Evolutionary conservation across 2,888 invertebrate genomes (phyloP).

Genomic region (Onthophagus sagittarius): DNA sequence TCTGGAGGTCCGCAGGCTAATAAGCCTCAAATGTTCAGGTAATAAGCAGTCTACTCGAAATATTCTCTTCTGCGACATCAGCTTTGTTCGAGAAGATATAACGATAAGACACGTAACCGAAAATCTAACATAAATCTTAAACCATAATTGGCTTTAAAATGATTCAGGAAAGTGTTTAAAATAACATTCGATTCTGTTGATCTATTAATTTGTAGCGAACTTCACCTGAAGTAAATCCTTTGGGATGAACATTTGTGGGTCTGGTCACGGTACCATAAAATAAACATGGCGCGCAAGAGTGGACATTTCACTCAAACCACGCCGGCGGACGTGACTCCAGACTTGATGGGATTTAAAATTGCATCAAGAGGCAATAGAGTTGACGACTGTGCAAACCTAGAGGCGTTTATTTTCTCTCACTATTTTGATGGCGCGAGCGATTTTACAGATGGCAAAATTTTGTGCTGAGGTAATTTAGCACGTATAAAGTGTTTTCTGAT

Average conservation of each 20-base stretch:
- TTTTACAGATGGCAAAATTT: neutral
- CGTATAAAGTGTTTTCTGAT: neutral
- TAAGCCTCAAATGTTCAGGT: neutral
- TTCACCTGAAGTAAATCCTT: neutral
- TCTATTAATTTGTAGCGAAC: neutral
- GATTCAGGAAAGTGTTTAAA: too few species aligned
- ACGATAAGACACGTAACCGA: neutral
- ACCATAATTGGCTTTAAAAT: too few species aligned
- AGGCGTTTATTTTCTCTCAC: neutral
- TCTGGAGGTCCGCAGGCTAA: neutral
- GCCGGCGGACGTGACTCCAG: neutral
- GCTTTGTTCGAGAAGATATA: neutral
- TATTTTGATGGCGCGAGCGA: neutral
- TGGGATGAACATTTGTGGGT: neutral
- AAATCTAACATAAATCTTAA: neutral
- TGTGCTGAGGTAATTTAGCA: neutral
- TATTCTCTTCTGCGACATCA: neutral
- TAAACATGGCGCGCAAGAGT: slow-evolving; percentile 8
- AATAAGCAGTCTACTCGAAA: neutral
- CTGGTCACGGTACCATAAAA: slow-evolving; percentile 1
- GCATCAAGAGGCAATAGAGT: neutral
- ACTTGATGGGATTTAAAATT: neutral
- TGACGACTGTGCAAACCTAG: neutral
- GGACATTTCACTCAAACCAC: neutral
- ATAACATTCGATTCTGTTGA: neutral